Evolutionary conservation across 1,140 invertebrate genomes (phyloP), one percentile per base, ranked within the genome.

Genomic region (Schlechtendalia chinensis): DNA sequence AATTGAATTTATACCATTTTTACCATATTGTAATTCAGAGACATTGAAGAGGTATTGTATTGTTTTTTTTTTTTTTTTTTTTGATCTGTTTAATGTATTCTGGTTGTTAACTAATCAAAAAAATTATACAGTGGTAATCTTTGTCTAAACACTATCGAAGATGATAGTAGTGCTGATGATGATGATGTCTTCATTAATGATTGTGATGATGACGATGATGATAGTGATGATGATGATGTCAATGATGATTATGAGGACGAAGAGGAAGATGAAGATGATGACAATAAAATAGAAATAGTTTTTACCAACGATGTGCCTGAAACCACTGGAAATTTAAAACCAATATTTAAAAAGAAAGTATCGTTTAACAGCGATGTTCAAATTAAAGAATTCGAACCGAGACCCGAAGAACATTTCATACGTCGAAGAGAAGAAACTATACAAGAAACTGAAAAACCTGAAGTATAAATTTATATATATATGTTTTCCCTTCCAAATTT

Each of bases 331-430:
- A 12, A 12, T 2, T 10, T 39, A 45, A 63, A 47, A 29, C 63
- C 63, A 63, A 45, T 19, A 1, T 45, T n/a, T 17, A 79, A 79
- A 47, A 79, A 79, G 5, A 61, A 27, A 61, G 75, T 79, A 29
- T 79, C 75, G 27, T 79, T 79, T 63, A 79, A 79, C 47, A 79
- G 50, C 29, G 58, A 79, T 50, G 24, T 79, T 27, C 39, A 63
- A 63, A 61, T 79, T 50, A 79, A 79, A 79, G 75, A 79, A 79
- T 79, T 79, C 63, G 24, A 50, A 61, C n/a, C 39, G 19, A 79
- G 58, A 5, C 75, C 75, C 1, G 75, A 50, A 50, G 75, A 79
- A 79, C 58, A 63, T 47, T 79, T 79, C 17, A 79, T 79, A 19
- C 75, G 16, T 12, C 14, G 75, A 79, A 79, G 22, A 63, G 58